Evolutionary conservation across 64 coral and sea anemone genomes (phyloP), one percentile per base, ranked within the genome.

Genomic region (Porites australiensis): DNA sequence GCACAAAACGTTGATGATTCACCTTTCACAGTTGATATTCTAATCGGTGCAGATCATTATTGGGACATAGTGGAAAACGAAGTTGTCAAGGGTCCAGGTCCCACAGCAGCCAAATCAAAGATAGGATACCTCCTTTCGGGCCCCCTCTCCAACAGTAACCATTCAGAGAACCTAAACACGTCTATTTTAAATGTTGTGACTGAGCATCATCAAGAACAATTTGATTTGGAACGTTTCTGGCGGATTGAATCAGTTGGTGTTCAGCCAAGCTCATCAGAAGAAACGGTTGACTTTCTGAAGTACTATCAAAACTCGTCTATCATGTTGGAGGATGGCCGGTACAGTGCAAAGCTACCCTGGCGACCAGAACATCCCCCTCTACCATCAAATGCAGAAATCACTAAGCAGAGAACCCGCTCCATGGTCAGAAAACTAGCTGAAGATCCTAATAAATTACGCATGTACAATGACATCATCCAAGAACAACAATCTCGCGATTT

Each of bases 41-140:
- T 84, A 19, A 63, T 92, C 4, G 67, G 90, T 70, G 90, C 90
- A 3, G 90, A 92, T 65, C 79, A 74, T 60, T 92, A 92, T 23
- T 92, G 90, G 90, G 79, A 92, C 27, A 54, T 84, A 15, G 90
- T 92, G 2, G 66, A 92, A 83, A 54, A 68, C 22, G 37, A 92
- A 50, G 59, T 92, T 16, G 72, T 73, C 48, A 72, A 77, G 27
- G 90, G 90, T 50, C 76, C 75, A 80, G 89, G 89, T 50, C 88
- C 88, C 13, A 89, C 88, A n/a, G 53, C 71, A 37, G 58, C 49
- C 62, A 79, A 52, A 81, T 75, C 47, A n/a, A 90, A 82, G 15
- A 53, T 81, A 9, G 89, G 76, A 13, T 90, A 90, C 53, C 89
- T 90, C 8, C 64, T 90, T 50, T 90, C 64, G 4, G 63, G 89